Evolutionary conservation across 2,888 invertebrate genomes (phyloP).

Genomic region (Dexiosoma caninum): DNA sequence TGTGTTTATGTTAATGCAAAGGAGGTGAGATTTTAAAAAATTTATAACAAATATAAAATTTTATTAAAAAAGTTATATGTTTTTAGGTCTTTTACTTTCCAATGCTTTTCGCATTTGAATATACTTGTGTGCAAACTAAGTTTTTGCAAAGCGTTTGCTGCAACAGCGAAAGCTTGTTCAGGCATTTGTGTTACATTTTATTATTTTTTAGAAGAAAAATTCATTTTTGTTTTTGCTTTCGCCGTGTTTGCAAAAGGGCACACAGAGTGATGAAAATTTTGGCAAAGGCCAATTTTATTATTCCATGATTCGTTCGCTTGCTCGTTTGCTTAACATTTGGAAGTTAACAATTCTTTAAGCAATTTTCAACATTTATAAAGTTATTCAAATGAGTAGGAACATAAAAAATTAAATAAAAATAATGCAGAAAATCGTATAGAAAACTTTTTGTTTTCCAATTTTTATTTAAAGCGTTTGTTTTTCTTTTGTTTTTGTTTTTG

Average conservation of each 20-base stretch:
- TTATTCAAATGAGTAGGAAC: slow-evolving; percentile 32
- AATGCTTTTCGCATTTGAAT: slow-evolving; percentile 20
- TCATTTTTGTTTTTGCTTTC: background rate
- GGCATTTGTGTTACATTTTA: background rate
- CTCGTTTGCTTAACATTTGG: background rate
- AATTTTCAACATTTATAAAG: slow-evolving; percentile 30
- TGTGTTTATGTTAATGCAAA: background rate
- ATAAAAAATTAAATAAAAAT: background rate
- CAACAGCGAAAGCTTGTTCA: slow-evolving; percentile 13
- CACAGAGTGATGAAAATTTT: background rate
- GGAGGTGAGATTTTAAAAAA: background rate
- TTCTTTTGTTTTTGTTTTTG: too few species aligned
- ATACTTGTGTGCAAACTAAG: too few species aligned
- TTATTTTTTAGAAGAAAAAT: background rate
- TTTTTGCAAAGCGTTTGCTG: background rate
- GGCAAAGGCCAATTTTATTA: background rate
- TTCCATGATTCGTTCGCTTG: background rate
- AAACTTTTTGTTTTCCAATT: background rate
- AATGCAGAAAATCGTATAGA: background rate
- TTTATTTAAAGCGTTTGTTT: background rate
- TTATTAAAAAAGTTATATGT: slow-evolving; percentile 47
- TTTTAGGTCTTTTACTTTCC: slow-evolving; percentile 4
- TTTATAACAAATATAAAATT: slow-evolving; percentile 53
- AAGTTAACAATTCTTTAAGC: slow-evolving; percentile 35
- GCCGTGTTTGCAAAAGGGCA: background rate